These are phyloP conservation scores for Trididemnum nubilum DNA, from an alignment of 23 tunicate genomes.

Conservation along the genomic window DNA sequence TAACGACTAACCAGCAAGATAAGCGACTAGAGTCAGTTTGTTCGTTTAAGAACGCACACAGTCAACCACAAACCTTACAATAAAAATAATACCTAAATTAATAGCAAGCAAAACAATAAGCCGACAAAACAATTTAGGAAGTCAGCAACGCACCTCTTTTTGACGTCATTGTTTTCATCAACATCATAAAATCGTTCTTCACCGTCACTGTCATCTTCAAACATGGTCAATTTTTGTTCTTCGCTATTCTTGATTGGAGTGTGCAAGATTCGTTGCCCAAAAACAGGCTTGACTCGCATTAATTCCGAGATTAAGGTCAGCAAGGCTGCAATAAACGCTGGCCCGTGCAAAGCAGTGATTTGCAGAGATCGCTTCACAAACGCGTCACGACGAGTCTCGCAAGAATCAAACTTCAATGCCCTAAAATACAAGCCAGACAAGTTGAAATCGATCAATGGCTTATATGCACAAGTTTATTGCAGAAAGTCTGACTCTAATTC, in stretches of 20 bases:
- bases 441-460: not conserved
- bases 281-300: constrained; percentile 13
- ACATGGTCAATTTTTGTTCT: not conserved
- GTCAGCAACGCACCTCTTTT: not conserved
- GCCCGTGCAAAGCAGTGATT: constrained; percentile 45
- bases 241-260: not conserved
- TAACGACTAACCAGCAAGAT: too few relatives aligned
- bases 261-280: constrained; percentile 16
- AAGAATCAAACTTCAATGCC: constrained; percentile 66
- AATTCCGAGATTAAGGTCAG: constrained; percentile 58
- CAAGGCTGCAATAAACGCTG: constrained; percentile 69
- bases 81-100: too few relatives aligned
- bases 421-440: constrained; percentile 40
- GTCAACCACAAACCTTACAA: too few relatives aligned
- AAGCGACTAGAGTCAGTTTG: too few relatives aligned
- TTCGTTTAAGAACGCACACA: too few relatives aligned
- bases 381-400: constrained; percentile 61
- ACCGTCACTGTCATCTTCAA: constrained; percentile 52
- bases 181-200: constrained; percentile 84
- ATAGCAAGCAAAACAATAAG: too few relatives aligned
- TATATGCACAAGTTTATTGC: not conserved
- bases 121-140: too few relatives aligned
- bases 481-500: too few relatives aligned
- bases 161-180: not conserved
- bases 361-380: constrained; percentile 71